These are phyloP conservation scores for Nesometra sesokonis DNA, from an alignment of 35 echinoderm and acorn worm genomes.

Conservation along the genomic window DNA sequence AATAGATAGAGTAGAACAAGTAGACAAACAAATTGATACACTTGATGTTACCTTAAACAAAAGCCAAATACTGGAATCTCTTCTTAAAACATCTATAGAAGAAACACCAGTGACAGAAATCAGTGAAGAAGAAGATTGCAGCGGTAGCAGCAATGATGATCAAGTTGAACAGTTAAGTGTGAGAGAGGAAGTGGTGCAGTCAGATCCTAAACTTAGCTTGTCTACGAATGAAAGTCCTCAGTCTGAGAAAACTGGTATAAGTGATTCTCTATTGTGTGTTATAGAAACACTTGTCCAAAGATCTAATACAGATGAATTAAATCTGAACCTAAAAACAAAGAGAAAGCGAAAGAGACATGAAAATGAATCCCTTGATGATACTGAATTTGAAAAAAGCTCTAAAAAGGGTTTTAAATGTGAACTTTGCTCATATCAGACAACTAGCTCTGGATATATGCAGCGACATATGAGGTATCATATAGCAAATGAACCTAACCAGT, in stretches of 20 bases:
- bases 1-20: too few species aligned
- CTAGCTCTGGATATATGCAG: constrained; percentile 2
- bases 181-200: background rate
- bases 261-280: background rate
- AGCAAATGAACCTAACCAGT: constrained; percentile 17
- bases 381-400: background rate
- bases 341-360: background rate
- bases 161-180: background rate
- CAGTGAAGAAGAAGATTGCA: background rate
- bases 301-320: background rate
- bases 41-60: background rate
- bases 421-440: background rate
- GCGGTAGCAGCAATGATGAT: background rate
- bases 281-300: background rate
- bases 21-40: too few species aligned
- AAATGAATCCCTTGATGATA: background rate
- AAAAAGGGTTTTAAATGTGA: background rate
- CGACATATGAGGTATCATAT: background rate
- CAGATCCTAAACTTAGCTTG: background rate
- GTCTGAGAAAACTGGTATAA: background rate
- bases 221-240: background rate
- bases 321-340: background rate
- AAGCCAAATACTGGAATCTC: background rate
- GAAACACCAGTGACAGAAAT: background rate
- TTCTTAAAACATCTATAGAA: background rate